Evolutionary conservation across 2,797 vertebrate species (phyloP).

Genomic region (Melopsittacus undulatus): DNA sequence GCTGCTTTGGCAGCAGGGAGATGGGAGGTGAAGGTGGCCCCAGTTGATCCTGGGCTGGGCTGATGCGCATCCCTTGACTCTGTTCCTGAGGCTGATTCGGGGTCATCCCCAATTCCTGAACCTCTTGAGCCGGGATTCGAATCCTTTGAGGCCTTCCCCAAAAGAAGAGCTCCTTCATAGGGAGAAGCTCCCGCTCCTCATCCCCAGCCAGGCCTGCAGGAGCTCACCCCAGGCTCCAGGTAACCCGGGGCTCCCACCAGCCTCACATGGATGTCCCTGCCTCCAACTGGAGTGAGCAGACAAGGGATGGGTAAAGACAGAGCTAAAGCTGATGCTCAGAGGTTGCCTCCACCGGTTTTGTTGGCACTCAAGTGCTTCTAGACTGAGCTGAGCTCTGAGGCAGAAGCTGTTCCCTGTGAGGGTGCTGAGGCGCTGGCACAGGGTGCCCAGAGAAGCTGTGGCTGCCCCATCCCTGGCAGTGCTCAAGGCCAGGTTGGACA

Average conservation of each 20-base stretch:
- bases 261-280: background rate
- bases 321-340: background rate
- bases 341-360: background rate
- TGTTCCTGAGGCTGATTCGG: rapidly evolving
- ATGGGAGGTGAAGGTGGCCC: background rate
- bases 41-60: background rate
- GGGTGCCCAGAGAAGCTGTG: too few relatives aligned
- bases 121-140: background rate
- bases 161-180: background rate
- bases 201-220: background rate
- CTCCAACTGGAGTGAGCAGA: background rate
- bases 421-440: background rate
- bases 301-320: rapidly evolving
- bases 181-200: background rate
- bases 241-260: background rate
- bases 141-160: rapidly evolving
- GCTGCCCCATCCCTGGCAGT: too few relatives aligned
- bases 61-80: background rate
- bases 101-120: background rate
- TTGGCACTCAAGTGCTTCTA: background rate
- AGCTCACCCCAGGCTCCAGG: background rate
- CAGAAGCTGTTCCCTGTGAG: background rate
- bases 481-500: too few relatives aligned
- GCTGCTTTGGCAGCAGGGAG: slow-evolving; percentile 7
- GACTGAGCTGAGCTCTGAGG: background rate